A percentile compares a stretch with the other conserved stretches of the same genome.
phyloP scores from a whole-genome alignment of 2,113 vertebrate genomes.

The Cyanoderma ruficeps region DNA sequence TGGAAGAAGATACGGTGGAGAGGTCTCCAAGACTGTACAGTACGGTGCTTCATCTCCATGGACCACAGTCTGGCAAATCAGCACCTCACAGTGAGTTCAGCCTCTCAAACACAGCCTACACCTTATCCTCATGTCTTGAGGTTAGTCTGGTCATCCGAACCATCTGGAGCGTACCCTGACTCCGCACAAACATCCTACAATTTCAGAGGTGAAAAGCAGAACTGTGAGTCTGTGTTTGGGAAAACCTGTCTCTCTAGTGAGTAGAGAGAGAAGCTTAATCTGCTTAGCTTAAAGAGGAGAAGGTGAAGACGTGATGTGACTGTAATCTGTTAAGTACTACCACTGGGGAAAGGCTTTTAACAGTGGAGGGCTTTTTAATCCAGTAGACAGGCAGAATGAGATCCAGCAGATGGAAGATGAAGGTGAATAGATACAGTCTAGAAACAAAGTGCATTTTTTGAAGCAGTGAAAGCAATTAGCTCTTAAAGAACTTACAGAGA shows the following conservation, averaged over 20 bases:
- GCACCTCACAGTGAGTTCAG: background rate
- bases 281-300: slow-evolving; percentile 58
- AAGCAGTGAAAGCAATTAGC: slow-evolving; percentile 11
- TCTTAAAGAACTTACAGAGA: background rate
- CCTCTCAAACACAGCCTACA: background rate
- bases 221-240: background rate
- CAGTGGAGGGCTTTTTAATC: slow-evolving; percentile 38
- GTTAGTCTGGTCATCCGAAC: background rate
- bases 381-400: background rate
- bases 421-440: background rate
- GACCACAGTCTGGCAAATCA: background rate
- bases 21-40: background rate
- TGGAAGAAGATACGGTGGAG: background rate
- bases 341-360: slow-evolving; percentile 16
- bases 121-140: background rate
- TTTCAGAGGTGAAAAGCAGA: slow-evolving; percentile 17
- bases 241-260: background rate
- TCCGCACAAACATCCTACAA: background rate
- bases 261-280: slow-evolving; percentile 33
- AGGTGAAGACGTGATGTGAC: background rate
- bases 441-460: background rate
- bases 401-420: background rate
- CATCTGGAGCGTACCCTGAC: background rate
- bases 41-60: background rate
- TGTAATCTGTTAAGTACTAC: slow-evolving; percentile 16